These are phyloP conservation scores for Drosophila sproati DNA, from an alignment of 1,140 invertebrate genomes.

Conservation along the genomic window DNA sequence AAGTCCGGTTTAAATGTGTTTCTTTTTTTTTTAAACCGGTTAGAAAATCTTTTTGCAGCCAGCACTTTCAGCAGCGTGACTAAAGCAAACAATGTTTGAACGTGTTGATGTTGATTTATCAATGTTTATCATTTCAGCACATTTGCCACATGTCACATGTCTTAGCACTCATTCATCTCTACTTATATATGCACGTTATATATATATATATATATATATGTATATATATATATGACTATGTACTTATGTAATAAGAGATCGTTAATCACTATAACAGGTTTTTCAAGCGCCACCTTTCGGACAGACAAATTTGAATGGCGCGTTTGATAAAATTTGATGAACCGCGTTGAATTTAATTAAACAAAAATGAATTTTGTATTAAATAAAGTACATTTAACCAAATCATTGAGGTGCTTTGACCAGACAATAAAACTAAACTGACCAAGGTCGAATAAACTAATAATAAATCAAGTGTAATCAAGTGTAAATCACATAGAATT, in stretches of 20 bases:
- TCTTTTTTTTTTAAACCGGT: constrained; percentile 65
- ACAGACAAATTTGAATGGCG: not conserved
- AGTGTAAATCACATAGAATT: too few species aligned
- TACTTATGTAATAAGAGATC: not conserved
- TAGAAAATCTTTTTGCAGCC: constrained; percentile 67
- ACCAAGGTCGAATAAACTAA: too few species aligned
- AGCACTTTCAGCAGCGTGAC: constrained; percentile 60
- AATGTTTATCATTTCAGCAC: not conserved
- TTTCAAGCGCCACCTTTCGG: not conserved
- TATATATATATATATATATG: not conserved
- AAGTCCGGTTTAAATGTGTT: constrained; percentile 58
- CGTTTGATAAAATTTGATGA: not conserved
- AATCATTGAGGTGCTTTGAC: too few species aligned
- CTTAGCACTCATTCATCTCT: constrained; percentile 7
- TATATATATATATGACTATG: not conserved
- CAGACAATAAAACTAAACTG: too few species aligned
- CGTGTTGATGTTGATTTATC: constrained; percentile 12
- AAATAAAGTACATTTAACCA: too few species aligned
- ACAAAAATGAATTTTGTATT: too few species aligned
- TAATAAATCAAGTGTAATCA: too few species aligned
- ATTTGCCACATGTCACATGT: constrained; percentile 23
- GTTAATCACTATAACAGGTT: not conserved
- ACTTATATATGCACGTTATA: not conserved
- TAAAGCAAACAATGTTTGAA: constrained; percentile 59
- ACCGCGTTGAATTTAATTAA: too few species aligned